Percentiles rank a stretch among this genome's conserved stretches.
Evolutionary conservation across 2,113 vertebrate genomes (phyloP).

Genomic region (Tyrannus savana): DNA sequence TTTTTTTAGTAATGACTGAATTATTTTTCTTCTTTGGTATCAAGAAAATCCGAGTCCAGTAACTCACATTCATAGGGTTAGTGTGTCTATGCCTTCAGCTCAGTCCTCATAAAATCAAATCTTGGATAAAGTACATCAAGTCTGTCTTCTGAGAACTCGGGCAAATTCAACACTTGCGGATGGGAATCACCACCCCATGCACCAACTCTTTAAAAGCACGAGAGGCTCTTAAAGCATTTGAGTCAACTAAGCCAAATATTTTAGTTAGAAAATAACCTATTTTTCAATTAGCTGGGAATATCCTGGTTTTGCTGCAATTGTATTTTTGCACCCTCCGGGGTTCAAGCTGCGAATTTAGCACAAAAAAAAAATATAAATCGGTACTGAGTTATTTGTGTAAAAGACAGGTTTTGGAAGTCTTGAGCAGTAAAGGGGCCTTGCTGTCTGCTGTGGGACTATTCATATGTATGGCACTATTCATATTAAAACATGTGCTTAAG

Average conservation of each 20-base stretch:
- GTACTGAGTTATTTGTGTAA: not conserved
- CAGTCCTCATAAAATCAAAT: not conserved
- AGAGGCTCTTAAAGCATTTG: not conserved
- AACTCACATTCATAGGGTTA: not conserved
- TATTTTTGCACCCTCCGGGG: not conserved
- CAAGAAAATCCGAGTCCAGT: not conserved
- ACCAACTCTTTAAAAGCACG: not conserved
- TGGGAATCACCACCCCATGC: not conserved
- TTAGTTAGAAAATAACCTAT: not conserved
- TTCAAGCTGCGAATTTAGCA: not conserved
- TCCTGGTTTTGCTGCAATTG: not conserved
- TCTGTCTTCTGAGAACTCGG: not conserved
- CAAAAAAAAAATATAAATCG: not conserved
- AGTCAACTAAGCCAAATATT: not conserved
- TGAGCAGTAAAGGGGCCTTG: not conserved
- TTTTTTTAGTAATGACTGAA: not conserved
- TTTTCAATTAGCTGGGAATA: not conserved
- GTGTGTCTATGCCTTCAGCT: not conserved
- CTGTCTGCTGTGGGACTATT: constrained; percentile 1
- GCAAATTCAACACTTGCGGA: not conserved
- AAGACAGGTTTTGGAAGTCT: not conserved
- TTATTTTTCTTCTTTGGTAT: not conserved
- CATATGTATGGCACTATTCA: constrained; percentile 56
- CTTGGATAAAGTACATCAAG: not conserved
- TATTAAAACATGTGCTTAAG: constrained; percentile 38